Conservation (phyloP, 2,797 vertebrate genomes). For the Orientallactaga sibirica region DNA sequence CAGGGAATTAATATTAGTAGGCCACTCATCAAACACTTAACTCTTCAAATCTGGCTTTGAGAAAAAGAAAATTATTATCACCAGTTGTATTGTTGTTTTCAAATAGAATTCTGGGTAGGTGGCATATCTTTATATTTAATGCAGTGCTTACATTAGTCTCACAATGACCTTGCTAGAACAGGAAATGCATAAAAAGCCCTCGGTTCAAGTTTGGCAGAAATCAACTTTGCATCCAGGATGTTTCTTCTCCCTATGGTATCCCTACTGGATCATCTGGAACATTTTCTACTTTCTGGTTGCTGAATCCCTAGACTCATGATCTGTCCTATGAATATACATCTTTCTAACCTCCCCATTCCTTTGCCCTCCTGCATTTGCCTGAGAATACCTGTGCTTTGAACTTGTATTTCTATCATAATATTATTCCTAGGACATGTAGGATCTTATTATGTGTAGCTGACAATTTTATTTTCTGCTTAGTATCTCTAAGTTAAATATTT, state of each 20-base stretch:
- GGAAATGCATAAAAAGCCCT: background rate
- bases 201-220: background rate
- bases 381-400: background rate
- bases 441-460: background rate
- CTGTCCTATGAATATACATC: background rate
- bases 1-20: background rate
- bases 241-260: background rate
- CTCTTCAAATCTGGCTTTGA: background rate
- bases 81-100: background rate
- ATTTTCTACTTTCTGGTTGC: background rate
- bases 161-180: background rate
- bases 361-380: background rate
- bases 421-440: background rate
- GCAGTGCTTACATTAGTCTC: no score
- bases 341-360: background rate
- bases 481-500: background rate
- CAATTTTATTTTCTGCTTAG: slow-evolving; percentile 7
- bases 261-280: background rate
- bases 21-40: background rate
- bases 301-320: background rate
- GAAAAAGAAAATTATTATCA: background rate
- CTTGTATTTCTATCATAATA: background rate
- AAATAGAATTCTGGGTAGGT: background rate
- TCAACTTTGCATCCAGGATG: background rate
- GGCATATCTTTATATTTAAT: background rate